These are phyloP conservation scores for Glossophaga mutica DNA, from an alignment of 2,797 vertebrate species.

Conservation along the genomic window DNA sequence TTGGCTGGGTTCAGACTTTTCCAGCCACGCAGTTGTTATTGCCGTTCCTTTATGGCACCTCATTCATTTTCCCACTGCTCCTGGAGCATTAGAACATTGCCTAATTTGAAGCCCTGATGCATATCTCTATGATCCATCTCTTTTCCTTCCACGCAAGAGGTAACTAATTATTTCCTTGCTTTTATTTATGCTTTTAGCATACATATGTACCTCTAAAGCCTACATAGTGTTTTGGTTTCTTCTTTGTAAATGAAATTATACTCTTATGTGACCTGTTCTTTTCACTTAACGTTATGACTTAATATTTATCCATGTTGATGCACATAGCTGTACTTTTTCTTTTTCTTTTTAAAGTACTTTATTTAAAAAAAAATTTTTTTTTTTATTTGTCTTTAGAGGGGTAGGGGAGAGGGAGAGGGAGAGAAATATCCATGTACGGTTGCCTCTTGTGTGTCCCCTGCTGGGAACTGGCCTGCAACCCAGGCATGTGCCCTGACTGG, in stretches of 20 bases:
- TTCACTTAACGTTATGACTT: not conserved
- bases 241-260: not conserved
- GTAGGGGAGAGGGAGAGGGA: too few species aligned
- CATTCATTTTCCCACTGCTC: not conserved
- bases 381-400: too few species aligned
- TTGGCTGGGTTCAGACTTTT: not conserved
- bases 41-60: not conserved
- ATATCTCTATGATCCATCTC: not conserved
- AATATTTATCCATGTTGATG: not conserved
- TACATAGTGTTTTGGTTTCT: not conserved
- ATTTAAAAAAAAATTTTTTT: too few species aligned
- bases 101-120: not conserved
- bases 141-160: not conserved
- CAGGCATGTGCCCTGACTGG: too few species aligned
- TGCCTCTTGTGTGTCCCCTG: too few species aligned
- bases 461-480: too few species aligned
- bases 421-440: too few species aligned
- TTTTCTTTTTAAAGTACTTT: too few species aligned
- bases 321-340: too few species aligned
- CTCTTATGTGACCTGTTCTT: not conserved
- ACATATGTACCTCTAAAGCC: not conserved
- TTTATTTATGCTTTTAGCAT: not conserved
- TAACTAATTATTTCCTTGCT: not conserved
- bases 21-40: not conserved
- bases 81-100: not conserved